These are phyloP conservation scores for Ceraclea dissimilis DNA, from an alignment of 2,888 invertebrate species.

Conservation along the genomic window DNA sequence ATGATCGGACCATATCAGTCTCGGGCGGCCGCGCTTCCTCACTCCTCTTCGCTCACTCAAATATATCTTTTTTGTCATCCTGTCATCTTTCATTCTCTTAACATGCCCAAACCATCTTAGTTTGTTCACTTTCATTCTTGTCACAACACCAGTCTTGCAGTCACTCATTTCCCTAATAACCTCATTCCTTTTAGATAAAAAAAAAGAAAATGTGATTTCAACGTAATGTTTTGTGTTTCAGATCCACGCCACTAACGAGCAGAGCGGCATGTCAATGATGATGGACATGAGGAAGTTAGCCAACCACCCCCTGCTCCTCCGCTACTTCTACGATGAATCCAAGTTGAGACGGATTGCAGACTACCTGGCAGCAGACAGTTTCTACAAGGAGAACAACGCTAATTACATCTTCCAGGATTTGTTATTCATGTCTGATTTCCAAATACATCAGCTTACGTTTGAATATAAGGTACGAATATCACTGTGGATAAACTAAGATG, in stretches of 20 bases:
- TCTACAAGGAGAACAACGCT: constrained; percentile 68
- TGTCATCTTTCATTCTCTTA: too few relatives aligned
- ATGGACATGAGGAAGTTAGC: constrained; percentile 91
- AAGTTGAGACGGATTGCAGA: constrained; percentile 60
- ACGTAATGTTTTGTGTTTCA: constrained; percentile 28
- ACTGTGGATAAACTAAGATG: too few relatives aligned
- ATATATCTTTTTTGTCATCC: too few relatives aligned
- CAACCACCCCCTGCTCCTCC: constrained; percentile 84
- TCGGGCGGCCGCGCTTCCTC: too few relatives aligned
- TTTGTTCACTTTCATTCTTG: too few relatives aligned
- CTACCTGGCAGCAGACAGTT: constrained; percentile 56
- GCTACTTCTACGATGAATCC: constrained; percentile 63
- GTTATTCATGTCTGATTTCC: constrained; percentile 83
- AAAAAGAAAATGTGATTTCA: too few relatives aligned
- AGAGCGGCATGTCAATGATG: constrained; percentile 71
- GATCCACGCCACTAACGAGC: constrained; percentile 48
- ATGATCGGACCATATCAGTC: too few relatives aligned
- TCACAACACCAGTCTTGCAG: too few relatives aligned
- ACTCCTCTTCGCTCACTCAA: too few relatives aligned
- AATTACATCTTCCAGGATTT: constrained; percentile 83
- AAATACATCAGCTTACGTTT: constrained; percentile 72
- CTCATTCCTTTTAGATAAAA: too few relatives aligned
- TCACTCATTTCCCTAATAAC: too few relatives aligned
- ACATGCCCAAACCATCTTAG: too few relatives aligned
- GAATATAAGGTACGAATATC: constrained; percentile 55